Evolutionary conservation across 1,140 invertebrate genomes (phyloP), one percentile per base, ranked within the genome.

Genomic region (Platyscapa corneri): DNA sequence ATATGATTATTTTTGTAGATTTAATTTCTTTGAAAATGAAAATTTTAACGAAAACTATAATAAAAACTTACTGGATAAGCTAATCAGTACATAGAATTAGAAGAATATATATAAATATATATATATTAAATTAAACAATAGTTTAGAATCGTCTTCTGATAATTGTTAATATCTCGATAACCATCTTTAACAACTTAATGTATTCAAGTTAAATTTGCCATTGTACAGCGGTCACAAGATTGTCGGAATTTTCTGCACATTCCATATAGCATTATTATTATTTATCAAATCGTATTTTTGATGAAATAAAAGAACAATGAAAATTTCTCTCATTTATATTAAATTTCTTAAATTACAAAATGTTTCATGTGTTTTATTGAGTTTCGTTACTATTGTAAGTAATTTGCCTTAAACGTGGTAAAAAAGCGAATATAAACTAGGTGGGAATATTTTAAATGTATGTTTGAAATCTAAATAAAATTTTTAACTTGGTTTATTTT

Each of bases 171-270:
- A 53, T 80, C 42, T 39, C 37, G 32, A 56, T 65, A 79, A 16
- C 2, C 46, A n/a, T 74, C 46, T 23, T 6, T 37, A 39, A n/a
- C 32, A 64, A 64, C 49, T 74, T 70, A 80, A 85, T 85, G n/a
- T 80, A 85, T 72, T 80, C 83, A 75, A 80, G 67, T 80, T 74
- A 75, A 67, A 85, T 80, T 84, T 67, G 16, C 78, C 60, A 79
- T 84, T 79, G 76, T 84, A 64, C 79, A 65, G 79, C 49, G 76
- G 83, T 72, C 83, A 60, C 34, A 20, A 39, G 64, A 72, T 46
- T 23, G 56, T 32, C 32, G 34, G 39, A 76, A 65, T 27, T 23
- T 42, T 39, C 42, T 14, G 46, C 67, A 0, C 14, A 32, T 75
- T 74, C 46, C n/a, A 12, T 64, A 27, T 34, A 75, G 14, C 27